Evolutionary conservation across 1,140 invertebrate genomes (phyloP).

Genomic region (Drosophila parvula): DNA sequence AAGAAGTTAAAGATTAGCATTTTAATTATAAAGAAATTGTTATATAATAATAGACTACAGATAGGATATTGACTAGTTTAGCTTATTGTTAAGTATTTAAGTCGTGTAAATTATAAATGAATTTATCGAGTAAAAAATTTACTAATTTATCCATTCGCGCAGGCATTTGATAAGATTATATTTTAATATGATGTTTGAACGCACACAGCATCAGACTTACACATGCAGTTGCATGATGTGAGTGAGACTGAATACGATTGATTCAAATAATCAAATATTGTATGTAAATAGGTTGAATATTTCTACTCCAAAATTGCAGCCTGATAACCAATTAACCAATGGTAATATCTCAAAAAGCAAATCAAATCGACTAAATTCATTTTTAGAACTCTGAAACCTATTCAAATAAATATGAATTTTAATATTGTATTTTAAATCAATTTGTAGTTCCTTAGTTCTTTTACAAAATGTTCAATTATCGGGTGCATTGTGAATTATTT

Average conservation of each 20-base stretch:
- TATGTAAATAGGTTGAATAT: slow-evolving; percentile 49
- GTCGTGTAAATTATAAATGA: slow-evolving; percentile 75
- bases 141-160: slow-evolving; percentile 57
- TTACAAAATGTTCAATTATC: not conserved
- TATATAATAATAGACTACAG: slow-evolving; percentile 73
- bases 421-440: slow-evolving; percentile 21
- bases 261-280: slow-evolving; percentile 28
- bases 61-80: slow-evolving; percentile 70
- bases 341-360: slow-evolving; percentile 56
- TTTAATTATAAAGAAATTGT: slow-evolving; percentile 75
- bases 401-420: slow-evolving; percentile 32
- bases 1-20: slow-evolving; percentile 80
- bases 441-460: not conserved
- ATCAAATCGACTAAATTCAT: slow-evolving; percentile 49
- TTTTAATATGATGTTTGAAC: slow-evolving; percentile 59
- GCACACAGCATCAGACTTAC: slow-evolving; percentile 35
- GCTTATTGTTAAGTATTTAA: slow-evolving; percentile 70
- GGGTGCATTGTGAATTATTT: not conserved
- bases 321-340: slow-evolving; percentile 40
- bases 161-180: slow-evolving; percentile 75
- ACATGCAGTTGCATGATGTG: slow-evolving; percentile 48
- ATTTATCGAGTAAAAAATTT: slow-evolving; percentile 77
- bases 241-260: slow-evolving; percentile 59
- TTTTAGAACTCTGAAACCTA: slow-evolving; percentile 28
- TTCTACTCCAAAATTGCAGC: slow-evolving; percentile 39